phyloP scores from a whole-genome alignment of 2,888 invertebrate genomes.

The Cryptocheilus praepositus region DNA sequence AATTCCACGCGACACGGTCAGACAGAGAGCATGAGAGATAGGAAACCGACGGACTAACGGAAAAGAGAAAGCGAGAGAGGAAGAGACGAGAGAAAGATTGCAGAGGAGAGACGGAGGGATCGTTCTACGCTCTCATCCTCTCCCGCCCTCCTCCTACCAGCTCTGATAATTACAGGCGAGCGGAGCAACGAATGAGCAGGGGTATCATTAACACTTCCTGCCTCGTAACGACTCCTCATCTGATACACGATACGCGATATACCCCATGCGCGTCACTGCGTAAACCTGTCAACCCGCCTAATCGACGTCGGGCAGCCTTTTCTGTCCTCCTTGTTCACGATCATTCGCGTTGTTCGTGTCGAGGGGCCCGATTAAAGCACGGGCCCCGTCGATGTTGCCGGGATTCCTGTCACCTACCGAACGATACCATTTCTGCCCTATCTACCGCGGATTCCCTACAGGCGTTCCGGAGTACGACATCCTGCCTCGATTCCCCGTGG shows the following conservation, averaged over 20 bases:
- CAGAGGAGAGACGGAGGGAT: constrained; percentile 26
- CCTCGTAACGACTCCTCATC: constrained; percentile 72
- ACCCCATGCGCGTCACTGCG: constrained; percentile 60
- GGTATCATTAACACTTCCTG: constrained; percentile 75
- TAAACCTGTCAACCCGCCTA: constrained; percentile 68
- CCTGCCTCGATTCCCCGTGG: constrained; percentile 4
- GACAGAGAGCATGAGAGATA: constrained; percentile 18
- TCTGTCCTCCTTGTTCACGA: constrained; percentile 20
- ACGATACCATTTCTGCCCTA: too few relatives aligned
- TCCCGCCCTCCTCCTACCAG: constrained; percentile 44
- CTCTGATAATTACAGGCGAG: constrained; percentile 72
- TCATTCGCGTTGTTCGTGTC: constrained; percentile 6
- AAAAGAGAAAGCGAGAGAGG: too few relatives aligned
- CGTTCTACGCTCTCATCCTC: constrained; percentile 41
- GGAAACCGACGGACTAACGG: not conserved
- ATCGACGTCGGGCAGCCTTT: constrained; percentile 55
- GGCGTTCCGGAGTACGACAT: too few relatives aligned
- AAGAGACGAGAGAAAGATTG: not conserved
- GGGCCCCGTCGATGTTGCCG: too few relatives aligned
- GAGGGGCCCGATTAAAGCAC: too few relatives aligned
- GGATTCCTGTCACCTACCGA: too few relatives aligned
- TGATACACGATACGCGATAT: constrained; percentile 65
- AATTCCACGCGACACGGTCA: constrained; percentile 48
- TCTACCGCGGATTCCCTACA: too few relatives aligned
- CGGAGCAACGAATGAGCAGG: constrained; percentile 71